Evolutionary conservation across 2,888 invertebrate genomes (phyloP).

Genomic region (Unio delphinus): DNA sequence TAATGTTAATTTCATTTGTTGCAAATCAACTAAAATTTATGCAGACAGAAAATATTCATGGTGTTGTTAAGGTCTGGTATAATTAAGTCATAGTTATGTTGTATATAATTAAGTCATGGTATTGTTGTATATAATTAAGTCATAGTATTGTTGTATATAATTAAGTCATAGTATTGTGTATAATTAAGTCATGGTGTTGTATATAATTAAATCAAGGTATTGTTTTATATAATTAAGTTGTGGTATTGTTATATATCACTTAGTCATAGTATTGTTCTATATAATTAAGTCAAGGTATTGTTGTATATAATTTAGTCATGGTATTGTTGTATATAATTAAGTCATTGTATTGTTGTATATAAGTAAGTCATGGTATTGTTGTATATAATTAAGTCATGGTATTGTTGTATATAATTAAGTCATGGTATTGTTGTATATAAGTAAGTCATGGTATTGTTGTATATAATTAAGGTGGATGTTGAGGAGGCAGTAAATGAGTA

Average conservation of each 20-base stretch:
- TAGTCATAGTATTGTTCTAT: not conserved
- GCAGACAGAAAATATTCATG: not conserved
- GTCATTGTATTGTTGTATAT: not conserved
- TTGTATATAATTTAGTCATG: not conserved
- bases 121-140: conserved; percentile 15
- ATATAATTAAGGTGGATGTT: conserved; percentile 39
- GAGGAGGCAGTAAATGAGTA: conserved; percentile 32
- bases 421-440: conserved; percentile 1
- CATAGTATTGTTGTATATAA: conserved; percentile 1
- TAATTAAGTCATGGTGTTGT: not conserved
- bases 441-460: not conserved
- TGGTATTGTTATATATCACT: too few relatives aligned
- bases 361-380: not conserved
- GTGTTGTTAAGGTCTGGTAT: not conserved
- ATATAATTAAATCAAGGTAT: conserved; percentile 9
- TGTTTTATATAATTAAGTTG: conserved; percentile 22
- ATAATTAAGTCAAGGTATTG: conserved; percentile 10
- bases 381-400: conserved; percentile 13
- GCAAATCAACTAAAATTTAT: not conserved
- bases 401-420: conserved; percentile 15
- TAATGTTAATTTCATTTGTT: too few relatives aligned
- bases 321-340: conserved; percentile 10
- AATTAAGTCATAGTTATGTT: not conserved
- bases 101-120: conserved; percentile 13
- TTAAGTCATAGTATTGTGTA: conserved; percentile 8